Conservation (phyloP, 1,140 invertebrate genomes). For the Polyergus mexicanus region DNA sequence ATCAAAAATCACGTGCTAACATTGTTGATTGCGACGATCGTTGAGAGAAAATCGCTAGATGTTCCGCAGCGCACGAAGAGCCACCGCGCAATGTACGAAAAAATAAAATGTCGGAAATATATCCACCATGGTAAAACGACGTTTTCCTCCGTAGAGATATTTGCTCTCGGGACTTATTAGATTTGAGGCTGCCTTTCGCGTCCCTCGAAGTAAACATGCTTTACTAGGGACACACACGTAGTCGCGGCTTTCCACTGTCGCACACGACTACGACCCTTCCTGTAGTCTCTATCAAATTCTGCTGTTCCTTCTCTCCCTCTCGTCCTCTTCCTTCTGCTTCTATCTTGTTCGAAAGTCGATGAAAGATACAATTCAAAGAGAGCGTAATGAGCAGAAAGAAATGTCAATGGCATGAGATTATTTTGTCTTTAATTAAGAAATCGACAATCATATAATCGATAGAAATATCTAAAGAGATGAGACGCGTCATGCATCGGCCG, state of each 20-base stretch:
- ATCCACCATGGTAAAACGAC: slow-evolving; percentile 58
- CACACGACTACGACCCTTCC: slow-evolving; percentile 14
- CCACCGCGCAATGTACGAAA: background rate
- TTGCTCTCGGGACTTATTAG: slow-evolving; percentile 78
- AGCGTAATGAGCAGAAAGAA: slow-evolving; percentile 37
- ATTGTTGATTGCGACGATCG: background rate
- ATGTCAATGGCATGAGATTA: slow-evolving; percentile 8
- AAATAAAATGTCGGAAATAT: slow-evolving; percentile 55
- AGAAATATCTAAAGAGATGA: slow-evolving; percentile 15
- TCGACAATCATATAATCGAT: slow-evolving; percentile 8
- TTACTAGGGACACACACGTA: slow-evolving; percentile 66
- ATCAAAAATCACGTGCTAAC: slow-evolving; percentile 3
- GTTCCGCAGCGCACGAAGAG: slow-evolving; percentile 1
- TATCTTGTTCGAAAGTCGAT: background rate
- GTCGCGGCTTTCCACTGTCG: slow-evolving; percentile 23
- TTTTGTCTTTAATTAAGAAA: background rate
- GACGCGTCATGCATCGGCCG: background rate
- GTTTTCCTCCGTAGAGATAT: slow-evolving; percentile 69
- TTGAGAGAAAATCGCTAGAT: slow-evolving; percentile 40
- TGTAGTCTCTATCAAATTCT: slow-evolving; percentile 70
- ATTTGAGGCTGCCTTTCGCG: slow-evolving; percentile 72
- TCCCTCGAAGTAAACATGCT: slow-evolving; percentile 76
- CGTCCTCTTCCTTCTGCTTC: background rate
- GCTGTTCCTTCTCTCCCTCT: background rate
- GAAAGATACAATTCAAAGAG: slow-evolving; percentile 24